phyloP scores from a whole-genome alignment of 2,797 vertebrate genomes.

The Anabas testudineus region DNA sequence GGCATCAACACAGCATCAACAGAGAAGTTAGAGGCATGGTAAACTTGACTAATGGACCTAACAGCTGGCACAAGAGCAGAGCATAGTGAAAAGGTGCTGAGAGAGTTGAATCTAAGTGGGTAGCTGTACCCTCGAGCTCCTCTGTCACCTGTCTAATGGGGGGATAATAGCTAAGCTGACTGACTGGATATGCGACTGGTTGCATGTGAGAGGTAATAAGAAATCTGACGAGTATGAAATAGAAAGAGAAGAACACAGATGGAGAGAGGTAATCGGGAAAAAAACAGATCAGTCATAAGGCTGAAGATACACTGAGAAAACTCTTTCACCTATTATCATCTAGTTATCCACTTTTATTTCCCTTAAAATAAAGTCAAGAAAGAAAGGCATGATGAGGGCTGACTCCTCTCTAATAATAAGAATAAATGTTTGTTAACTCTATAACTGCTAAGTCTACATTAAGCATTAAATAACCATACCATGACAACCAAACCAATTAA shows the following conservation, averaged over 20 bases:
- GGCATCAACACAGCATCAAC: not conserved
- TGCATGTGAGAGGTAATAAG: constrained; percentile 16
- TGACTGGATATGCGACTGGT: constrained; percentile 26
- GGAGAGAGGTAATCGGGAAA: constrained; percentile 3
- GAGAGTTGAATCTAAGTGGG: constrained; percentile 59
- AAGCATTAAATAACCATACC: too few species aligned
- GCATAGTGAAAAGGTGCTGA: constrained; percentile 61
- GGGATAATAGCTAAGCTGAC: constrained; percentile 59
- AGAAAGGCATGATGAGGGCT: not conserved
- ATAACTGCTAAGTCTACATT: not conserved
- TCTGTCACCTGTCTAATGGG: constrained; percentile 63
- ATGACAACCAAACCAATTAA: constrained; percentile 7
- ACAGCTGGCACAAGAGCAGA: constrained; percentile 62
- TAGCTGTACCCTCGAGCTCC: constrained; percentile 54
- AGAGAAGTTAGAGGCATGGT: constrained; percentile 10
- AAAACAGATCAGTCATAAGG: not conserved
- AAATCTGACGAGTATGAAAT: not conserved
- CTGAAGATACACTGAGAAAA: not conserved
- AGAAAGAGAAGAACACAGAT: not conserved
- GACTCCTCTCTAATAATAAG: too few species aligned
- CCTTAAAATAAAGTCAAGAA: not conserved
- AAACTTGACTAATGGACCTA: constrained; percentile 47
- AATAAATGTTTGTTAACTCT: not conserved
- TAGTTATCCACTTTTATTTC: not conserved
- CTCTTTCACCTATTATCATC: not conserved